Percentiles rank a stretch among this genome's conserved stretches.
Conservation (phyloP, 1,140 invertebrate species). For the Anastrepha ludens region DNA sequence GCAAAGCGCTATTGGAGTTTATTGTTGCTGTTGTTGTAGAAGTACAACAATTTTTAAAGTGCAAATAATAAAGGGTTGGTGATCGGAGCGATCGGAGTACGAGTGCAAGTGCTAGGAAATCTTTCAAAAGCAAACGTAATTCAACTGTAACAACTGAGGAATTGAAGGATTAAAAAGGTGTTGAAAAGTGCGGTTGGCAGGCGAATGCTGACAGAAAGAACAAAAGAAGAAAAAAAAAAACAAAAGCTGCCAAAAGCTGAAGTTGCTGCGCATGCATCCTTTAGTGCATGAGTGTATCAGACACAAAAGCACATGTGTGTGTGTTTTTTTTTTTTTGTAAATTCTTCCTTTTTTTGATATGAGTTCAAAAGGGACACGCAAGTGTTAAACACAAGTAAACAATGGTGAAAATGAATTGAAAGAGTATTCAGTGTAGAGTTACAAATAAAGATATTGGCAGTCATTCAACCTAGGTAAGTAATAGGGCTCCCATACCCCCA, state of each 20-base stretch:
- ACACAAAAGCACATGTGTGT: not conserved
- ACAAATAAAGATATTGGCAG: conserved; percentile 49
- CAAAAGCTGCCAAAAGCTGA: not conserved
- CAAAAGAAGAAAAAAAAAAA: not conserved
- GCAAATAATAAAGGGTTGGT: conserved; percentile 1
- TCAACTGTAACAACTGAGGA: not conserved
- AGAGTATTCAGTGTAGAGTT: conserved; percentile 10
- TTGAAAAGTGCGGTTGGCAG: conserved; percentile 45
- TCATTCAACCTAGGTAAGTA: not conserved
- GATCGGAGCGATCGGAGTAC: not conserved
- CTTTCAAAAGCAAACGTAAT: not conserved
- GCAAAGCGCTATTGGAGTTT: not conserved
- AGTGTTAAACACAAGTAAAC: conserved; percentile 51
- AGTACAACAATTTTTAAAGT: conserved; percentile 7
- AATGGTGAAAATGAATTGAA: conserved; percentile 23
- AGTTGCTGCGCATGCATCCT: not conserved
- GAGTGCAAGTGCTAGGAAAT: not conserved
- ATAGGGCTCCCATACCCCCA: not conserved
- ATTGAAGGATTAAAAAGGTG: conserved; percentile 37
- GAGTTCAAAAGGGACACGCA: conserved; percentile 26
- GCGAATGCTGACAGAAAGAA: not conserved
- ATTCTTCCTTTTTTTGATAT: not conserved
- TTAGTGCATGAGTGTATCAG: not conserved
- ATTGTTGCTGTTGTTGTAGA: no score
- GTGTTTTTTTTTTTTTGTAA: not conserved